Evolutionary conservation across 2,113 vertebrate species (phyloP), one percentile per base, ranked within the genome.

Genomic region (Siniperca knerii): DNA sequence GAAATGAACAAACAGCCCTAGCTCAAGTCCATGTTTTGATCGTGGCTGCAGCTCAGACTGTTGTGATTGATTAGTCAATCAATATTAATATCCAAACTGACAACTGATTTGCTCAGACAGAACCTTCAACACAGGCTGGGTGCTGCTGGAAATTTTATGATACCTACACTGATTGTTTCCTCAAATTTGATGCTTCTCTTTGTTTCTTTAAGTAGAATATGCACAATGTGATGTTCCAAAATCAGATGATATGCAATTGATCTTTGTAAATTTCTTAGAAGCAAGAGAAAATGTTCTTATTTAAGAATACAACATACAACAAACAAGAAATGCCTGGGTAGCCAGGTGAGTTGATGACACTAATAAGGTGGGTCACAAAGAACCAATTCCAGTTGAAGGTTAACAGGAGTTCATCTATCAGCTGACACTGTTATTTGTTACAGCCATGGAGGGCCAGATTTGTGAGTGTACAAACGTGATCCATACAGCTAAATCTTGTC

Each of bases 81-180:
- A 65, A 76, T 61, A 61, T 61, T 42, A 61, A 61, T 61, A 46
- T 61, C 57, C 29, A 75, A 61, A 48, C n/a, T 33, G 16, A 61
- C 40, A 23, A 6, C 40, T 75, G n/a, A 75, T 75, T 25, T 46
- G n/a, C 71, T 46, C 37, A 58, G 54, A 73, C 21, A 7, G 37
- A 15, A n/a, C 35, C n/a, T 18, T 44, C 4, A 52, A 16, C 35
- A 57, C 33, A 40, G 37, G 10, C 23, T 4, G 40, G 21, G 21
- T 7, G 12, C 20, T 11, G 2, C 11, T 44, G 65, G 12, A 46
- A 25, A 25, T 33, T 13, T 18, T 33, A 61, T 67, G 12, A 13
- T 8, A 8, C 23, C 42, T 29, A 8, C 55, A 18, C 40, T 2
- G n/a, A 50, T 29, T 29, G 67, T 21, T 29, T 50, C 9, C 16